Evolutionary conservation across 2,113 vertebrate species (phyloP), one percentile per base, ranked within the genome.

Genomic region (Chamaetylas fuelleborni): DNA sequence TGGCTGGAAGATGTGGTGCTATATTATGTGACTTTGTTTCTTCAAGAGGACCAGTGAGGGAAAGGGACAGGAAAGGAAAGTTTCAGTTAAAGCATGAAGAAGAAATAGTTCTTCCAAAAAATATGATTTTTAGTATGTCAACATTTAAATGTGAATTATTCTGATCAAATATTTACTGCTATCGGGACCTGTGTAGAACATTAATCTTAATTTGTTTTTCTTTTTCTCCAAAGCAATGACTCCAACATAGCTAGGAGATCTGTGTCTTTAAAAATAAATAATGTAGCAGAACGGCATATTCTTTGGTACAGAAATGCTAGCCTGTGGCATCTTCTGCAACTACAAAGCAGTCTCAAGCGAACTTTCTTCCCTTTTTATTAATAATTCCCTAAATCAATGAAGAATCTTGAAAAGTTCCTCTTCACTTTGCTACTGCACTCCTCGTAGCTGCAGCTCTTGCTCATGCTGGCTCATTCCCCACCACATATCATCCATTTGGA

Each of bases 121-220:
- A 69, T 60, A 74, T 8, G 36, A 79, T 90, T 94, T 95, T 95
- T 94, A 84, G 62, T 86, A 88, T 94, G 88, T 96, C 95, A 96
- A 96, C 95, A 96, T 95, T 94, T 92, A 84, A 94, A 93, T 90
- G 60, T 74, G 92, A 88, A 95, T 96, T 95, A 92, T 96, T 97
- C 95, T 95, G 92, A 95, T 96, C 93, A 96, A 96, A 97, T 96
- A 96, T 97, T 97, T 96, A 96, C 94, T 93, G 95, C 93, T 93
- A 33, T 93, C 56, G 8, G 92, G 92, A 92, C 76, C 93, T 84
- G 64, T 92, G 86, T 70, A 86, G 85, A 53, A 66, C 91, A 85
- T 40, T 42, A 74, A 93, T 89, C 95, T 70, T 95, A 95, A 86
- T 92, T 97, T 82, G 92, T 94, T 97, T 96, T 88, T 90, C 97